These are phyloP conservation scores for Zaprionus camerounensis DNA, from an alignment of 1,140 invertebrate genomes.

Conservation along the genomic window DNA sequence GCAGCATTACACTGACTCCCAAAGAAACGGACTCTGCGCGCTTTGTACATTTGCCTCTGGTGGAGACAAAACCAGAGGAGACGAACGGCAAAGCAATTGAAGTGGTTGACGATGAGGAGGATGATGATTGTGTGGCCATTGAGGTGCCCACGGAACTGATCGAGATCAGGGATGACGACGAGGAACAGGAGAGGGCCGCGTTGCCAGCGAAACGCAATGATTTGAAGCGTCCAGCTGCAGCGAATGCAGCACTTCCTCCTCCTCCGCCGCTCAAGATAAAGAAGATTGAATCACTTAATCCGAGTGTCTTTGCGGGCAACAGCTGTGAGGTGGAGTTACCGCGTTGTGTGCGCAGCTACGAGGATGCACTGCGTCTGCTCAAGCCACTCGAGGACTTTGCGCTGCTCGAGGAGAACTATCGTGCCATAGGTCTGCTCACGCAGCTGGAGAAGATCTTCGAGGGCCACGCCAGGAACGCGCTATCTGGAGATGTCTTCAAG, in stretches of 20 bases:
- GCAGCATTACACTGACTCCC: conserved; percentile 52
- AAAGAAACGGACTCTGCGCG: conserved; percentile 17
- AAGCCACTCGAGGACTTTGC: conserved; percentile 78
- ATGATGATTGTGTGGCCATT: conserved; percentile 67
- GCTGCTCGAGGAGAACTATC: conserved; percentile 77
- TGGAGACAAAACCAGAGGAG: conserved; percentile 14
- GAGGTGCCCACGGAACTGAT: conserved; percentile 59
- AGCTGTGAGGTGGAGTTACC: conserved; percentile 57
- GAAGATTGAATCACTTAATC: conserved; percentile 60
- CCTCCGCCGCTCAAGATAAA: conserved; percentile 54
- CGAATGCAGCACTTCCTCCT: not conserved
- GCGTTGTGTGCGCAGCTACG: conserved; percentile 59
- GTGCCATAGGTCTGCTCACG: conserved; percentile 74
- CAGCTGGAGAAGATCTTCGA: conserved; percentile 78
- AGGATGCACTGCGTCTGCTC: conserved; percentile 73
- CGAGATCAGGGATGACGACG: conserved; percentile 68
- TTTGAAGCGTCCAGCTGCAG: conserved; percentile 7
- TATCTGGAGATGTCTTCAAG: conserved; percentile 5
- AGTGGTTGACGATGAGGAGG: conserved; percentile 53
- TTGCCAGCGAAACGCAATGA: conserved; percentile 11
- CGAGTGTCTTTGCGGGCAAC: conserved; percentile 23
- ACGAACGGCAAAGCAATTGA: not conserved
- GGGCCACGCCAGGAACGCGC: not conserved
- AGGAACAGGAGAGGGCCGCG: conserved; percentile 25
- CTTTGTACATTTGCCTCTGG: conserved; percentile 9